Evolutionary conservation across 2,797 vertebrate species (phyloP), one percentile per base, ranked within the genome.

Genomic region (Tinamus major): DNA sequence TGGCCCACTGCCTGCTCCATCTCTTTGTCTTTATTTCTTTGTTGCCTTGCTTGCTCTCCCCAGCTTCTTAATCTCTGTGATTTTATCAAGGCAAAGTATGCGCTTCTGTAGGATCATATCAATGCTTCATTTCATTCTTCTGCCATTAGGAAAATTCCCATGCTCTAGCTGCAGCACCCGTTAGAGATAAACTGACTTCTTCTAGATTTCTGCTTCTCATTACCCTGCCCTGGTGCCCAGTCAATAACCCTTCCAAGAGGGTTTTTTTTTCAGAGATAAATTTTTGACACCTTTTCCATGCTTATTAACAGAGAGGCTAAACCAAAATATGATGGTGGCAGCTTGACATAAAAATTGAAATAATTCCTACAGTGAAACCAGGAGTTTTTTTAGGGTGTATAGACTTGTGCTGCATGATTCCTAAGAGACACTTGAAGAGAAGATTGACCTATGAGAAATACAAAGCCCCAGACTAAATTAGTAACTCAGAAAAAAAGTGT

Each of bases 1-100:
- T 93, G 92, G 87, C 83, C 33, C 49, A 44, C 27, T 94, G 91
- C 85, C 80, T 62, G 89, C 46, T 92, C 41, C 63, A 67, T 48
- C 63, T 92, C 71, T 87, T 80, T 93, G 85, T 95, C 87, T 90
- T 3, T 0, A 51, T 95, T 92, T 92, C 70, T 92, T 84, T 93
- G 42, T 85, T 89, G 79, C 23, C 59, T 20, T 84, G 58, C 20
- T 82, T 94, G 68, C 27, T 74, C 74, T 90, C 56, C 42, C 67
- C 49, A 79, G 79, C 26, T 84, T 93, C 85, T 91, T 90, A 92
- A 84, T 94, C 70, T 80, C 12, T 65, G 85, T 91, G 92, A 96
- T 93, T 93, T 96, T 93, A 95, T 96, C 91, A 58, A 55, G 65
- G 65, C 69, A 80, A 96, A 94, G 39, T 93, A 92, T 94, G 93